Base-by-base conservation (phyloP, 2,113 vertebrate species). In the Hemiscyllium ocellatum region DNA sequence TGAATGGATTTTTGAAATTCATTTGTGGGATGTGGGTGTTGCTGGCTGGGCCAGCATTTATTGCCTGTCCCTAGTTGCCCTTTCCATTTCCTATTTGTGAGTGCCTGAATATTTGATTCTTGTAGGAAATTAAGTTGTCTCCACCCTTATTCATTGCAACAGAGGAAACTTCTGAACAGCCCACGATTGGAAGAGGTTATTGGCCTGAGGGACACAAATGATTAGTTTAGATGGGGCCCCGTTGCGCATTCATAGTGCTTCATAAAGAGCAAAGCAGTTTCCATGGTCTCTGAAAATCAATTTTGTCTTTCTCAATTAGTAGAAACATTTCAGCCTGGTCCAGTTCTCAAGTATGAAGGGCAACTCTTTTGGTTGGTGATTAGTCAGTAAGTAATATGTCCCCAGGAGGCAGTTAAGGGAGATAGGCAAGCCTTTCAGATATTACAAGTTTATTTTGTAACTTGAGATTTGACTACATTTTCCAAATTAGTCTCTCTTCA, bases 381-480 rank as follows among this genome's bases (percentile, higher is more conserved):
- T 95, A 95, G 68, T 26, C 37, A 95, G 94, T 95, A 95, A 95
- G 68, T 95, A 72, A 95, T 95, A 95, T 95, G 37, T 95, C 94
- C 94, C 94, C 26, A 26, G 68, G 94, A 95, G 94, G 94, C 69
- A 72, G 94, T 95, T 95, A 95, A 95, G 94, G 42, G 69, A 95
- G 94, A 95, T 95, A 72, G 94, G 66, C 68, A 95, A 15, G 26
- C 29, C 68, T 72, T 95, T 72, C 68, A 95, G 94, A 95, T 42
- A 95, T 72, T 47, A 13, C 94, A 47, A 61, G 94, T 95, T 95
- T 95, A 95, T 95, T 95, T 95, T 95, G 94, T 76, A 95, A 95
- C 15, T 69, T 72, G 69, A 95, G 68, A 72, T 72, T 95, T 72
- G 69, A 50, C 94, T 72, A 70, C 68, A 76, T 29, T 95, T 76